Evolutionary conservation across 2,888 invertebrate genomes (phyloP).

Genomic region (Belgica antarctica): DNA sequence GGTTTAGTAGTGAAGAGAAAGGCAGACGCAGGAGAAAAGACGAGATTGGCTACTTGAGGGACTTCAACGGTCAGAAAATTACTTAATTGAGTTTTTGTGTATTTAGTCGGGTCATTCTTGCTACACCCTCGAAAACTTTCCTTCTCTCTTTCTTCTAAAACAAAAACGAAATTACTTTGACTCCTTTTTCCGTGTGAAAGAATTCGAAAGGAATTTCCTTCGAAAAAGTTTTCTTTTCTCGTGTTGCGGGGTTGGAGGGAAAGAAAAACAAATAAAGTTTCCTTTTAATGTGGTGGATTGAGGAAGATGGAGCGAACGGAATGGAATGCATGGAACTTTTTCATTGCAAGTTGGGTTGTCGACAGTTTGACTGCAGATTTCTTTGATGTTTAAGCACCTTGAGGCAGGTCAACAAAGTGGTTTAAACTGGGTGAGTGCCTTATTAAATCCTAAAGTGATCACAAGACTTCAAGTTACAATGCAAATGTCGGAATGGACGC

Average conservation of each 20-base stretch:
- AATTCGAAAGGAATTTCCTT: background rate
- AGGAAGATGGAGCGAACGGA: slow-evolving; percentile 7
- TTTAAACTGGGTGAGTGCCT: no score
- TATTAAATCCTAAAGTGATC: no score
- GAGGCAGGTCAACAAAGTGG: no score
- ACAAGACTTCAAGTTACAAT: no score
- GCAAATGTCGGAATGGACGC: no score
- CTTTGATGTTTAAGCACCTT: no score
- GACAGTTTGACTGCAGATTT: no score
- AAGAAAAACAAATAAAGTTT: slow-evolving; percentile 12
- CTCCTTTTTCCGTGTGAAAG: slow-evolving; percentile 27
- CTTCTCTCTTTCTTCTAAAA: no score
- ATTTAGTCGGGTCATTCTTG: slow-evolving; percentile 29
- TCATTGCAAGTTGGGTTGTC: no score
- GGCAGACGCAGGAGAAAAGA: background rate
- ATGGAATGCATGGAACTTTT: no score
- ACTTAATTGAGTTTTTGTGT: slow-evolving; percentile 34
- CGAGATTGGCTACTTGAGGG: background rate
- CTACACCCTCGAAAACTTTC: background rate
- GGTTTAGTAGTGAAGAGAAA: background rate
- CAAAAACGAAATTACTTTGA: slow-evolving; percentile 1
- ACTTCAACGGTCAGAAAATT: background rate
- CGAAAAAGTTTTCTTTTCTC: background rate
- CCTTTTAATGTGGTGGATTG: background rate
- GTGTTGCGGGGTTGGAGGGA: background rate